These are phyloP conservation scores for Pseudotriccus pelzelni DNA, from an alignment of 2,797 vertebrate species.

Conservation along the genomic window DNA sequence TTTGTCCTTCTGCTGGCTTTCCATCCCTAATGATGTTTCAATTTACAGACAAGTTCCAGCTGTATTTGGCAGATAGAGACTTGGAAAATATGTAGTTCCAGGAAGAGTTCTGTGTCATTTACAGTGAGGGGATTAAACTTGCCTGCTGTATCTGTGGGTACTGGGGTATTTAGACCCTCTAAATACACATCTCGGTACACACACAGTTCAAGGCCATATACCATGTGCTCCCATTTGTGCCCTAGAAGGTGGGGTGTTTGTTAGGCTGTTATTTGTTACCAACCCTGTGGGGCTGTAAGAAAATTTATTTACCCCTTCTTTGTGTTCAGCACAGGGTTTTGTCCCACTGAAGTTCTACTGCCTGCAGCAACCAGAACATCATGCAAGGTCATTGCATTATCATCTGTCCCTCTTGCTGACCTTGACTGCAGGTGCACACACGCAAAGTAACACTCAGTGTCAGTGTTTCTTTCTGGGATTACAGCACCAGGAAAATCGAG, in stretches of 20 bases:
- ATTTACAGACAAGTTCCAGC: background rate
- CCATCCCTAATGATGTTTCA: background rate
- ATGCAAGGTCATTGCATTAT: background rate
- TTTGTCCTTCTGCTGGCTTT: background rate
- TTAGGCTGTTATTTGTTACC: background rate
- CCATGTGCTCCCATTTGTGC: background rate
- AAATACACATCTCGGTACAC: background rate
- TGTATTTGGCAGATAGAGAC: background rate
- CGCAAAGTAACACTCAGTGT: background rate
- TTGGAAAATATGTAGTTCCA: background rate
- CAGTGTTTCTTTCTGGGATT: background rate
- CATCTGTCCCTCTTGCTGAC: background rate
- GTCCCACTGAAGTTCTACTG: background rate
- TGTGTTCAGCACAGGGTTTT: background rate
- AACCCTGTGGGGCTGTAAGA: background rate
- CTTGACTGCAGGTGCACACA: too few relatives aligned
- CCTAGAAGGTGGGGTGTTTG: background rate
- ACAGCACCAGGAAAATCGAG: background rate
- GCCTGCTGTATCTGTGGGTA: background rate
- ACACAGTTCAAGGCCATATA: background rate
- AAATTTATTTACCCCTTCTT: background rate
- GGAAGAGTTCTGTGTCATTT: background rate
- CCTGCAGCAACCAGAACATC: background rate
- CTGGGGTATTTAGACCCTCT: background rate
- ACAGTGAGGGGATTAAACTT: background rate